These are phyloP conservation scores for Ostrea denselamellosa DNA, from an alignment of 1,140 invertebrate species.

Conservation along the genomic window DNA sequence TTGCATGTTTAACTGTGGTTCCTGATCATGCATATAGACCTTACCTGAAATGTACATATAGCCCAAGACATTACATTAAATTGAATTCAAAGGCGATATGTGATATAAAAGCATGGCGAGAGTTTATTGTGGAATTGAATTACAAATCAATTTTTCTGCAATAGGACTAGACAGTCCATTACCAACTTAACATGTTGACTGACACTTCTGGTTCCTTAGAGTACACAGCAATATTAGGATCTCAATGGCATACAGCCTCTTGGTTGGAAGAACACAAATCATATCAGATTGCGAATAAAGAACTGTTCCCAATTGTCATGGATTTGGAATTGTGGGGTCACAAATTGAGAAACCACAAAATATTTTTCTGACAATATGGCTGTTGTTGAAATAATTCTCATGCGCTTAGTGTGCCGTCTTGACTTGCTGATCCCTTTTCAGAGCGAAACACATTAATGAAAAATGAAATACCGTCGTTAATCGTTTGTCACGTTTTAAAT, in stretches of 20 bases:
- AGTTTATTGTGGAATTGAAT: slow-evolving; percentile 42
- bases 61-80: slow-evolving; percentile 50
- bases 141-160: slow-evolving; percentile 25
- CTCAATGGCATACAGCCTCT: slow-evolving; percentile 41
- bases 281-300: slow-evolving; percentile 42
- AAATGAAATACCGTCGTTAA: slow-evolving; percentile 52
- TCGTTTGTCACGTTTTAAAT: slow-evolving; percentile 56
- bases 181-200: slow-evolving; percentile 34
- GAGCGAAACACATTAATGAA: slow-evolving; percentile 54
- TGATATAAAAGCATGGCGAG: slow-evolving; percentile 39
- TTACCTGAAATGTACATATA: slow-evolving; percentile 44
- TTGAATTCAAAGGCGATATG: slow-evolving; percentile 42
- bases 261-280: slow-evolving; percentile 39
- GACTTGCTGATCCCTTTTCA: slow-evolving; percentile 41
- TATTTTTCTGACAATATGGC: slow-evolving; percentile 61
- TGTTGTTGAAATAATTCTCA: slow-evolving; percentile 55
- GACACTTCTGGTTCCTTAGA: slow-evolving; percentile 35
- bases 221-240: slow-evolving; percentile 44
- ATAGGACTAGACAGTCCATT: slow-evolving; percentile 32
- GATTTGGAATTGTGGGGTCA: slow-evolving; percentile 50
- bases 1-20: not conserved
- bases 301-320: slow-evolving; percentile 56
- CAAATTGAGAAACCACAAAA: slow-evolving; percentile 50
- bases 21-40: slow-evolving; percentile 46
- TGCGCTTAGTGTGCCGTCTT: slow-evolving; percentile 55